A percentile compares a stretch with the other conserved stretches of the same genome.
phyloP scores from a whole-genome alignment of 1,140 invertebrate species.

The Drosophila arawakana region DNA sequence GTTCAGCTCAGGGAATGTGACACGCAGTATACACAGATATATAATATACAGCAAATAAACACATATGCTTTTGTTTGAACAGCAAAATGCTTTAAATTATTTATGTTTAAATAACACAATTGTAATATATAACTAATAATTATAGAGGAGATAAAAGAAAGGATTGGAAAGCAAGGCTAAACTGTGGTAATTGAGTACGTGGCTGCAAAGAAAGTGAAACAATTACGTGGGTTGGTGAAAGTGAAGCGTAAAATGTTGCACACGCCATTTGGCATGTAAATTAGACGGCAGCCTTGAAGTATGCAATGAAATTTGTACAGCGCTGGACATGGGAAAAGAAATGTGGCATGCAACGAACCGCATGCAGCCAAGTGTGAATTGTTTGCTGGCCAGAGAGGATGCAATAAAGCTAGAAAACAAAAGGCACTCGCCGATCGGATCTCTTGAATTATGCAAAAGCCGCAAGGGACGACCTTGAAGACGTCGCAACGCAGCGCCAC shows the following conservation, averaged over 20 bases:
- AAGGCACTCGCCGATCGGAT: constrained; percentile 46
- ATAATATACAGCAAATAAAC: constrained; percentile 23
- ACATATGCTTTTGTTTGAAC: constrained; percentile 1
- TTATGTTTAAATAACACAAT: not conserved
- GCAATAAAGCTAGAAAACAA: constrained; percentile 18
- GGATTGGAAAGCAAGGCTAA: constrained; percentile 9
- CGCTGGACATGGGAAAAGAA: constrained; percentile 50
- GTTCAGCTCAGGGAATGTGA: constrained; percentile 18
- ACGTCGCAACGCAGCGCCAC: constrained; percentile 32
- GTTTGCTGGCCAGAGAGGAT: constrained; percentile 29
- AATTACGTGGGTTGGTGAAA: constrained; percentile 39
- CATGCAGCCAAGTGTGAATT: constrained; percentile 57
- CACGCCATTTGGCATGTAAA: constrained; percentile 71
- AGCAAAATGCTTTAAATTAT: not conserved
- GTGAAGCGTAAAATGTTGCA: constrained; percentile 19
- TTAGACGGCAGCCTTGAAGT: constrained; percentile 72
- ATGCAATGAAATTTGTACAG: constrained; percentile 58
- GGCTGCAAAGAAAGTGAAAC: constrained; percentile 33
- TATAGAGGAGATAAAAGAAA: not conserved
- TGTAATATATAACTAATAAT: constrained; percentile 1
- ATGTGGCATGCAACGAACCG: constrained; percentile 50
- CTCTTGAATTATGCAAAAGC: constrained; percentile 68
- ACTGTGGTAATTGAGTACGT: constrained; percentile 64
- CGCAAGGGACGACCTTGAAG: constrained; percentile 62
- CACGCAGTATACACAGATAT: constrained; percentile 26